Evolutionary conservation across 2,888 invertebrate species (phyloP).

Genomic region (Calliphora vomitoria): DNA sequence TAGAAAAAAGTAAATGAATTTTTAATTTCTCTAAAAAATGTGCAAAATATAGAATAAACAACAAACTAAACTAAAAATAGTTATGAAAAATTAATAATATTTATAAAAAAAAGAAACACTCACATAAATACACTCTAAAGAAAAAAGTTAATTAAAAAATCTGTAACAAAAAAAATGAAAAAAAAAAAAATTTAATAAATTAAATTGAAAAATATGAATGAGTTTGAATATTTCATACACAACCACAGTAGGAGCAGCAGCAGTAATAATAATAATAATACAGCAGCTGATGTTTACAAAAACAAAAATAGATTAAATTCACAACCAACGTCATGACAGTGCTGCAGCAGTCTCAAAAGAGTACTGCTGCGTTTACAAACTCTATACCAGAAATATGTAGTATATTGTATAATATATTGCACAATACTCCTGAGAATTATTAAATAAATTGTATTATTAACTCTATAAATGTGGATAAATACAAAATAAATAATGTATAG

Average conservation of each 20-base stretch:
- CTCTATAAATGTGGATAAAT: not conserved
- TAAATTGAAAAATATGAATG: slow-evolving; percentile 47
- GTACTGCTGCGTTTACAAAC: no score
- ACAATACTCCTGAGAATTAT: slow-evolving; percentile 27
- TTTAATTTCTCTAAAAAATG: slow-evolving; percentile 16
- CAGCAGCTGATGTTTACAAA: not conserved
- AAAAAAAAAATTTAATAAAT: slow-evolving; percentile 40
- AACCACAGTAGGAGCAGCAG: not conserved
- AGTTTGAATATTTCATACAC: slow-evolving; percentile 45
- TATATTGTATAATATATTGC: not conserved
- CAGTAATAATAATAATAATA: no score
- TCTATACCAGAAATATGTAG: not conserved
- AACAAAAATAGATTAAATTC: not conserved
- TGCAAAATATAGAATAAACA: not conserved
- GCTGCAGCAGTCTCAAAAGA: no score
- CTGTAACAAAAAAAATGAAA: not conserved
- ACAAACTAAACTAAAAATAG: slow-evolving; percentile 5
- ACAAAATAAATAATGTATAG: not conserved
- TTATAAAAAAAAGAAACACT: not conserved
- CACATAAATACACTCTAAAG: not conserved
- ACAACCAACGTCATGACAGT: not conserved
- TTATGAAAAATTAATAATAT: slow-evolving; percentile 29
- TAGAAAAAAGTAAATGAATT: not conserved
- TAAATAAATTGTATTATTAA: slow-evolving; percentile 30
- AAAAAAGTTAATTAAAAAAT: slow-evolving; percentile 52